phyloP scores from a whole-genome alignment of 1,140 invertebrate species.

The Homalodisca vitripennis region DNA sequence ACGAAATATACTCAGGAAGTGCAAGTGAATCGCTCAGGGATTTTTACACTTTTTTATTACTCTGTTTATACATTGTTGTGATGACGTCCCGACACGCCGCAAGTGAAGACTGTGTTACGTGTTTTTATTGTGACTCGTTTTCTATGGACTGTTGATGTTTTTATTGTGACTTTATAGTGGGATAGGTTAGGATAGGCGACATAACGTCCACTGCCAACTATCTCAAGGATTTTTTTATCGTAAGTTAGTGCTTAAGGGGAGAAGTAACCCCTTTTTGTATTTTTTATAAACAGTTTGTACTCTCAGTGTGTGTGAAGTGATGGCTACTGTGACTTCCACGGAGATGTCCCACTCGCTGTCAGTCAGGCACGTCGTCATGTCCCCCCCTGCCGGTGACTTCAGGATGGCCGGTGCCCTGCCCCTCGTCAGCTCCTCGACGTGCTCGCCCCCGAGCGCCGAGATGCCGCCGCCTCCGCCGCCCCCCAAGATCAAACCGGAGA shows the following conservation, averaged over 20 bases:
- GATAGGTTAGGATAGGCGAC: not conserved
- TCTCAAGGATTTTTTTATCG: not conserved
- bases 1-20: constrained; percentile 1
- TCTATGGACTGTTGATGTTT: not conserved
- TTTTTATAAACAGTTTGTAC: not conserved
- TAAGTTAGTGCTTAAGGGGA: too few species aligned
- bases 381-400: constrained; percentile 30
- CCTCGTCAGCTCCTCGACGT: constrained; percentile 17
- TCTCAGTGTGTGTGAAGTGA: not conserved
- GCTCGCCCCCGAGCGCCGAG: constrained; percentile 17
- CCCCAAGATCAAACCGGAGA: constrained; percentile 29
- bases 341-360: not conserved
- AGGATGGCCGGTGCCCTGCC: constrained; percentile 23
- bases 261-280: not conserved
- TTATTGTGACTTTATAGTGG: not conserved
- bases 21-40: constrained; percentile 2
- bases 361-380: not conserved
- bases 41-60: constrained; percentile 4
- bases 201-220: not conserved
- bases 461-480: constrained; percentile 32
- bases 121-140: not conserved
- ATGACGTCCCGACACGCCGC: not conserved
- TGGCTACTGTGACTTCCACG: not conserved
- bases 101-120: not conserved
- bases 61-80: too few species aligned